A percentile compares a stretch with the other conserved stretches of the same genome.
Evolutionary conservation across 2,888 invertebrate species (phyloP).

Genomic region (Ochropleura leucogaster): DNA sequence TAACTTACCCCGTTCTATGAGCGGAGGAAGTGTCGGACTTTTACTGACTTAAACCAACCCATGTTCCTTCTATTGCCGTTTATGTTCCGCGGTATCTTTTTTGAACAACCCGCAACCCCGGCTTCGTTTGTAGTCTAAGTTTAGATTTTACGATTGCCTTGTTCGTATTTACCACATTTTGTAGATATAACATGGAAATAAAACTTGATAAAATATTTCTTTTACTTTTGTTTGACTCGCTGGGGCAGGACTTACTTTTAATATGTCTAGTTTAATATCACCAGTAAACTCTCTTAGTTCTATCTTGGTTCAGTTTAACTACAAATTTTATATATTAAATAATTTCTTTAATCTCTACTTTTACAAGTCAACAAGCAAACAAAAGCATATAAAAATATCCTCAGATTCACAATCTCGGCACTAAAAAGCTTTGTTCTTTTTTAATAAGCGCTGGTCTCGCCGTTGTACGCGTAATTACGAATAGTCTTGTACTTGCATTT

Average conservation of each 20-base stretch:
- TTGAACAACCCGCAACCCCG: too few species aligned
- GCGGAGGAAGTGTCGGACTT: too few species aligned
- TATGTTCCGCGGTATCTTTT: too few species aligned
- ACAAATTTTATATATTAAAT: background rate
- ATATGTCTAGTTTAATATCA: background rate
- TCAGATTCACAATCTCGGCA: conserved; percentile 52
- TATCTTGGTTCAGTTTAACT: background rate
- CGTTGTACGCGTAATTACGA: conserved; percentile 68
- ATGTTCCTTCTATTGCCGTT: too few species aligned
- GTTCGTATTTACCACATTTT: background rate
- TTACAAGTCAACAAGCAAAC: conserved; percentile 23
- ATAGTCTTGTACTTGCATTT: conserved; percentile 53
- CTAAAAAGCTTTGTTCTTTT: conserved; percentile 63
- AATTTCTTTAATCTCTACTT: background rate
- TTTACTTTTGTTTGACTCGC: background rate
- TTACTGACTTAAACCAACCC: too few species aligned
- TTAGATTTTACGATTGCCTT: background rate
- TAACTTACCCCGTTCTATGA: too few species aligned
- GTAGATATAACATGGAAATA: background rate
- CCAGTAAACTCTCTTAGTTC: background rate
- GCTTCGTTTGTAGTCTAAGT: background rate
- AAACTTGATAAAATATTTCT: background rate
- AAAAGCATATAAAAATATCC: conserved; percentile 25
- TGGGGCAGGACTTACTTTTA: background rate
- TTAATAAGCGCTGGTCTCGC: conserved; percentile 63